Evolutionary conservation across 37 sponge, comb jelly and placozoan species (phyloP).

Genomic region (Beroe forskalii): DNA sequence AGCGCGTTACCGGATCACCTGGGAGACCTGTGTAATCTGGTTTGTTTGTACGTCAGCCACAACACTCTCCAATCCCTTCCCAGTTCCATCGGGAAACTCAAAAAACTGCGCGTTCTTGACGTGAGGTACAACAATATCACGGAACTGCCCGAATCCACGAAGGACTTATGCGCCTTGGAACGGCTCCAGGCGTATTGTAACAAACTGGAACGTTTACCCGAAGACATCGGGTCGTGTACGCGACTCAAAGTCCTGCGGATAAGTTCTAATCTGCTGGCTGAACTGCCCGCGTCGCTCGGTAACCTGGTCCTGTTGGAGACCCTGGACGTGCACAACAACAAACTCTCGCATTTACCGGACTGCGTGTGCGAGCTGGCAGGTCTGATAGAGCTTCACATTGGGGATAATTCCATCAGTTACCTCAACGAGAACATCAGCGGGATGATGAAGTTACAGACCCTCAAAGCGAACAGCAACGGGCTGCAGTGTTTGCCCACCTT

Average conservation of each 20-base stretch:
- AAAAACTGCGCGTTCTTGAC: conserved; percentile 9
- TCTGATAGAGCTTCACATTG: conserved; percentile 35
- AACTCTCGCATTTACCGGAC: conserved; percentile 27
- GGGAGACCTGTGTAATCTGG: conserved; percentile 34
- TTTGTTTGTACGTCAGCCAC: conserved; percentile 46
- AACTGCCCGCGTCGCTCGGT: conserved; percentile 2
- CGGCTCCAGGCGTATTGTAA: conserved; percentile 63
- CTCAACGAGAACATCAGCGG: conserved; percentile 29
- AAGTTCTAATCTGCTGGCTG: conserved; percentile 17
- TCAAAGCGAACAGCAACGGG: conserved; percentile 45
- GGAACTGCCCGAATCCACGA: conserved; percentile 11
- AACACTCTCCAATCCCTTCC: conserved; percentile 46
- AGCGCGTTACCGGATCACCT: neutral
- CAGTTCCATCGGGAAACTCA: conserved; percentile 9
- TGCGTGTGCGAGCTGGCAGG: conserved; percentile 57
- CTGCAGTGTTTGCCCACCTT: conserved; percentile 50
- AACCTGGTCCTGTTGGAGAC: conserved; percentile 36
- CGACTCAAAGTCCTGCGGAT: conserved; percentile 37
- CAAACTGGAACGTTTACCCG: conserved; percentile 29
- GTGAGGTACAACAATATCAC: conserved; percentile 46
- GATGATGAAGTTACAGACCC: conserved; percentile 45
- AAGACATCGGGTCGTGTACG: conserved; percentile 33
- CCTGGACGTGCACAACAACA: conserved; percentile 58
- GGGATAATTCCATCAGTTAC: conserved; percentile 39
- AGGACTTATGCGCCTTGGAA: conserved; percentile 23